Percentiles rank a stretch among this genome's conserved stretches.
Conservation (phyloP, 35 echinoderm and acorn worm genomes). For the Ptychodera flava region DNA sequence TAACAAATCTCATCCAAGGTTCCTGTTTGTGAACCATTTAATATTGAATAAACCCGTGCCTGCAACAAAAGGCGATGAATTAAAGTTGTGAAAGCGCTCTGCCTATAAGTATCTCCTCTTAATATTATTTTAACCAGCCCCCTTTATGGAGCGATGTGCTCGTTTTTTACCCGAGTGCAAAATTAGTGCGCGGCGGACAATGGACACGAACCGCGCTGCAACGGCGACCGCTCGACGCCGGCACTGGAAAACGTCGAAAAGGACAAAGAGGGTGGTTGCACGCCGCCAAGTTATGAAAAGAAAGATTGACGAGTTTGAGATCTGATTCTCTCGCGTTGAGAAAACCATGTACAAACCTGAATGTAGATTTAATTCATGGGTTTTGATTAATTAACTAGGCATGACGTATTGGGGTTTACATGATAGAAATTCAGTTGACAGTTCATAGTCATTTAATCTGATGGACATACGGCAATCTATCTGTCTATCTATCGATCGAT, state of each 20-base stretch:
- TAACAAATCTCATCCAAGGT: not conserved
- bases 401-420: too few species aligned
- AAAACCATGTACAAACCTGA: too few species aligned
- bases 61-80: not conserved
- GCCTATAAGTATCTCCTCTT: not conserved
- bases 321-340: too few species aligned
- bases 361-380: too few species aligned
- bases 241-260: not conserved
- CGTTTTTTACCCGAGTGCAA: too few species aligned
- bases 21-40: not conserved
- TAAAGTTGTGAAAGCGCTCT: not conserved
- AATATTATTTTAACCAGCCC: not conserved
- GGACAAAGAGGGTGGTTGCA: not conserved
- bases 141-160: not conserved
- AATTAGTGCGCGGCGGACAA: too few species aligned
- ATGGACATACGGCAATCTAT: too few species aligned
- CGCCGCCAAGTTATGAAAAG: not conserved
- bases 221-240: not conserved
- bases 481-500: too few species aligned
- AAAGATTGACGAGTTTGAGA: not conserved
- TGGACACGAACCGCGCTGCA: too few species aligned
- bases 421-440: too few species aligned
- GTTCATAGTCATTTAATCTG: too few species aligned
- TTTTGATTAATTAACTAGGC: too few species aligned
- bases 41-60: not conserved